Evolutionary conservation across 2,888 invertebrate genomes (phyloP), one percentile per base, ranked within the genome.

Genomic region (Asteroscopus sphinx): DNA sequence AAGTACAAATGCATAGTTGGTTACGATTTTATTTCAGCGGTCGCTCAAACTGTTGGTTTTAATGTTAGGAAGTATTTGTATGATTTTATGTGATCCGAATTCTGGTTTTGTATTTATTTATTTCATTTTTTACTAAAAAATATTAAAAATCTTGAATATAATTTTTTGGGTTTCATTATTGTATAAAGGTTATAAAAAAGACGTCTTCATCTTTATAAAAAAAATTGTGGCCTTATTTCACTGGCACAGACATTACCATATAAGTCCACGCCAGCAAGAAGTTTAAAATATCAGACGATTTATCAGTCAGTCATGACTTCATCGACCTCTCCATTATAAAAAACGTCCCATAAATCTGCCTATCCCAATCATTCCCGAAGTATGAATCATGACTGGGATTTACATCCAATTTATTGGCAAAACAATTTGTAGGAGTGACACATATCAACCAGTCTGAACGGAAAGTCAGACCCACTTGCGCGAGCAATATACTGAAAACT

Each of bases 1-100:
- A 98, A 97, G 81, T 97, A 97, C 78, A 98, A 98, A 86, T 98
- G 98, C 86, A 96, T 97, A 25, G 97, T 98, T 3, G 96, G 96
- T 12, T 96, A 97, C 35, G 97, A 98, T 76, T 97, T 98, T 79
- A 96, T 98, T 48, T 93, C 96, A 13, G 95, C 96, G 3, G 96
- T 99, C 36, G 96, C 98, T 0, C 97, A 96, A 80, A 96, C 96
- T 45, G 96, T 97, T 16, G 96, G 96, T 4, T 97, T 97, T 79
- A 96, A 96, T 87, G 95, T 97, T 46, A 95, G 95, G 54, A 97
- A 97, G 80, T 97, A 97, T 91, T 94, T 97, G 62, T 96, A 96
- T 80, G 97, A 97, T 91, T 96, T 96, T 76, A 90, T 93, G 75
- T 91, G 77, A 87, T 68, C 33, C 53, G 44, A 54, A 11, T 45